Evolutionary conservation across 1,140 invertebrate genomes (phyloP).

Genomic region (Charaxes varanes): DNA sequence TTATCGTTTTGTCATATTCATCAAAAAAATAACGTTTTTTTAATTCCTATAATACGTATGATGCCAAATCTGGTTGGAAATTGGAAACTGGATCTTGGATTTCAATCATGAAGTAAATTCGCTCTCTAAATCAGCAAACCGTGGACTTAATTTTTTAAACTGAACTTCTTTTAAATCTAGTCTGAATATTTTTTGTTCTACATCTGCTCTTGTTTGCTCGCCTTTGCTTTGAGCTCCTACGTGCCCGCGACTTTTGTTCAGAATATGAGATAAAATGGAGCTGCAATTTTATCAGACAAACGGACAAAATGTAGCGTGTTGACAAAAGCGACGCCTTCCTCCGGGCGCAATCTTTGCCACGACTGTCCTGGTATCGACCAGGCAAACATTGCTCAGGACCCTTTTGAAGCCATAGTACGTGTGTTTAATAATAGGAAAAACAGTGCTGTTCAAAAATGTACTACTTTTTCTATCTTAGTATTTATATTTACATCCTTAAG

Average conservation of each 20-base stretch:
- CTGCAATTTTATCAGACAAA: slow-evolving; percentile 18
- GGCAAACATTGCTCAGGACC: slow-evolving; percentile 8
- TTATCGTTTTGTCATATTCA: too few species aligned
- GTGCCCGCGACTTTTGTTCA: slow-evolving; percentile 3
- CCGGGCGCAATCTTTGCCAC: slow-evolving; percentile 13
- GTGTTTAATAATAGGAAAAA: slow-evolving; percentile 2
- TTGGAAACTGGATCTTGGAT: too few species aligned
- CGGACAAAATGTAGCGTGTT: slow-evolving; percentile 18
- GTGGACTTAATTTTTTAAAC: slow-evolving; percentile 6
- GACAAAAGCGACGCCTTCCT: slow-evolving; percentile 15
- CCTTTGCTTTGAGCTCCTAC: slow-evolving; percentile 2
- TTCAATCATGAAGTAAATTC: too few species aligned
- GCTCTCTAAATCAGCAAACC: slow-evolving; percentile 3
- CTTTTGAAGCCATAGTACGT: slow-evolving; percentile 9
- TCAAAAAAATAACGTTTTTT: too few species aligned
- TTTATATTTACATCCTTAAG: too few species aligned
- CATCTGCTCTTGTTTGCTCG: slow-evolving; percentile 3
- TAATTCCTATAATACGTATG: too few species aligned
- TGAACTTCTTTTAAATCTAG: slow-evolving; percentile 7
- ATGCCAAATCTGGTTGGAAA: too few species aligned
- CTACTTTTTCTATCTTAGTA: too few species aligned
- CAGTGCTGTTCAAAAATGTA: too few species aligned
- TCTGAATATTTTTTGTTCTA: slow-evolving; percentile 4
- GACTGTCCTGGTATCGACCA: slow-evolving; percentile 15
- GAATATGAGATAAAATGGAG: slow-evolving; percentile 10